Conservation (phyloP, 2,888 invertebrate genomes). For the Cartodere bifasciata region DNA sequence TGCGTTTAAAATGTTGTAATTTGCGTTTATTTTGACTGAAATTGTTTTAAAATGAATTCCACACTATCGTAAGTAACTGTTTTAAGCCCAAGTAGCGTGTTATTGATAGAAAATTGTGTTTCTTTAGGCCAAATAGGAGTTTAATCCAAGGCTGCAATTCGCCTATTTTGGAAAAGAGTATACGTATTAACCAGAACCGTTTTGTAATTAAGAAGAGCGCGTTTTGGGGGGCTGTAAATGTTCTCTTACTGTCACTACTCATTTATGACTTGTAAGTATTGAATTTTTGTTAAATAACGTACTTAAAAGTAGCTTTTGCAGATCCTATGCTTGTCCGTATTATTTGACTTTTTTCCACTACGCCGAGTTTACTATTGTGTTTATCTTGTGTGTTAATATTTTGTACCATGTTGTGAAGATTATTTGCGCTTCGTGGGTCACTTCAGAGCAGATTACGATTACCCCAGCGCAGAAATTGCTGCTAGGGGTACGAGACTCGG, state of each 20-base stretch:
- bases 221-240: slow-evolving; percentile 48
- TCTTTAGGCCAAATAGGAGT: slow-evolving; percentile 13
- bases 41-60: slow-evolving; percentile 1
- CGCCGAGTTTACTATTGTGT: slow-evolving; percentile 34
- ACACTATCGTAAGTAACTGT: slow-evolving; percentile 1
- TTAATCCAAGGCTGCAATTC: slow-evolving; percentile 18
- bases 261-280: slow-evolving; percentile 48
- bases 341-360: slow-evolving; percentile 34
- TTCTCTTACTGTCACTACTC: slow-evolving; percentile 39
- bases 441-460: slow-evolving; percentile 35
- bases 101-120: slow-evolving; percentile 2
- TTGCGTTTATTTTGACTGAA: too few species aligned
- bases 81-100: too few species aligned
- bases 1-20: too few species aligned
- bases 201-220: slow-evolving; percentile 39
- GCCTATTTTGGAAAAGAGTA: slow-evolving; percentile 40
- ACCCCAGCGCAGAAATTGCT: slow-evolving; percentile 41
- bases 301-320: slow-evolving; percentile 26
- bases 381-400: slow-evolving; percentile 35
- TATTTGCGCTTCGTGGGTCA: slow-evolving; percentile 25
- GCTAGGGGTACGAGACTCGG: slow-evolving; percentile 38
- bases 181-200: slow-evolving; percentile 40
- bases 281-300: slow-evolving; percentile 14
- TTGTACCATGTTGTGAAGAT: slow-evolving; percentile 40
- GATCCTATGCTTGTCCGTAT: slow-evolving; percentile 36